Evolutionary conservation across 2,888 invertebrate species (phyloP).

Genomic region (Eilema depressum): DNA sequence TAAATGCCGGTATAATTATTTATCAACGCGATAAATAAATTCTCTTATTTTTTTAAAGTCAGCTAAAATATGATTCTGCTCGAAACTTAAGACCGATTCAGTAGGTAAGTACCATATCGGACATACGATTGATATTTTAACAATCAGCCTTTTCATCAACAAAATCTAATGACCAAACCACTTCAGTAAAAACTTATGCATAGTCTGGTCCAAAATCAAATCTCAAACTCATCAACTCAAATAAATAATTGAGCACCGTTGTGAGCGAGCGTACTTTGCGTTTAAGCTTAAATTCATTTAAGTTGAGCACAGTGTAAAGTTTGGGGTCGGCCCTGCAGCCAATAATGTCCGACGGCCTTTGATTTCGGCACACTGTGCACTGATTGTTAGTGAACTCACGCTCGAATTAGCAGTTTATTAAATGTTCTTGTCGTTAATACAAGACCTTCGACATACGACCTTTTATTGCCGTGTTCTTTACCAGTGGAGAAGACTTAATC

Average conservation of each 20-base stretch:
- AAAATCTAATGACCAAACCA: too few relatives aligned
- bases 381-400: slow-evolving; percentile 31
- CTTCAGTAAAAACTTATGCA: too few relatives aligned
- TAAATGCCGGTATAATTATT: too few relatives aligned
- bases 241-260: neutral
- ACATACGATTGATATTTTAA: too few relatives aligned
- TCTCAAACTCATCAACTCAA: neutral
- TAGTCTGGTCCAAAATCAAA: too few relatives aligned
- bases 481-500: too few relatives aligned
- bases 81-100: too few relatives aligned
- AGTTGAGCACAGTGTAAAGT: slow-evolving; percentile 40
- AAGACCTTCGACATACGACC: neutral
- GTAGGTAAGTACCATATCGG: too few relatives aligned
- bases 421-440: neutral
- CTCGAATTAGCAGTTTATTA: slow-evolving; percentile 28
- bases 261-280: slow-evolving; percentile 27
- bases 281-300: slow-evolving; percentile 49
- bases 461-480: too few relatives aligned
- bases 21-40: too few relatives aligned
- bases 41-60: too few relatives aligned
- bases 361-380: slow-evolving; percentile 28
- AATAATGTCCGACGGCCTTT: slow-evolving; percentile 42
- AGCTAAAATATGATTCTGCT: too few relatives aligned
- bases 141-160: neutral
- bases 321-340: slow-evolving; percentile 36